Conservation (phyloP, 2,888 invertebrate species). For the Pomacea canaliculata region DNA sequence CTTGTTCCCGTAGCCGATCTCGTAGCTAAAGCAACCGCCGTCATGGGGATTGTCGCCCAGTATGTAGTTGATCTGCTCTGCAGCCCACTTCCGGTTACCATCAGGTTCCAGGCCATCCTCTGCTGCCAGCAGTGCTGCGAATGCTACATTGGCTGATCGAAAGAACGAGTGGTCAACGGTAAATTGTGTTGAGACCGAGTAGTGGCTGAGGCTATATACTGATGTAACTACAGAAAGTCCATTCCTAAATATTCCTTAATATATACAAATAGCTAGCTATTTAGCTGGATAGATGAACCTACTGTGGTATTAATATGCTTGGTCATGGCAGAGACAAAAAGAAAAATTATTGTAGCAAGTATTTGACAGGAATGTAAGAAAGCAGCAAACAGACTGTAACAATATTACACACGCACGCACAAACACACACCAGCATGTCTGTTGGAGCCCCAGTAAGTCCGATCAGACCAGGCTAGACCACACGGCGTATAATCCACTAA, state of each 20-base stretch:
- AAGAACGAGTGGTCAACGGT: neutral
- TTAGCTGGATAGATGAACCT: no score
- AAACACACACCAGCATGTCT: slow-evolving; percentile 42
- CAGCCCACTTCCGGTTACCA: slow-evolving; percentile 48
- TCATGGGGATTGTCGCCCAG: slow-evolving; percentile 15
- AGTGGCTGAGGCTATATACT: no score
- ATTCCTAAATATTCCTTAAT: no score
- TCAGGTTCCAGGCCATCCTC: slow-evolving; percentile 48
- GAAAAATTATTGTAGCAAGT: no score
- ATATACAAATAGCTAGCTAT: no score
- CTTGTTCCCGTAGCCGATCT: slow-evolving; percentile 56
- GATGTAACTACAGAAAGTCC: no score
- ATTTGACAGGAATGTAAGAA: no score
- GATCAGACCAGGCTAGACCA: slow-evolving; percentile 51
- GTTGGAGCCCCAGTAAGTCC: slow-evolving; percentile 45
- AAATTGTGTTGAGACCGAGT: no score
- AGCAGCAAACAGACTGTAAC: no score
- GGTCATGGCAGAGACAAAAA: no score
- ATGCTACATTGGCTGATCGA: slow-evolving; percentile 52
- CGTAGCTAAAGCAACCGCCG: slow-evolving; percentile 41
- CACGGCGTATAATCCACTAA: slow-evolving; percentile 49
- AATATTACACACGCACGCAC: no score
- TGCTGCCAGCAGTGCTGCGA: slow-evolving; percentile 55
- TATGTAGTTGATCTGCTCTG: slow-evolving; percentile 38
- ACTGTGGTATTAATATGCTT: no score